These are phyloP conservation scores for Lophochroa leadbeateri DNA, from an alignment of 2,113 vertebrate species.

Conservation along the genomic window DNA sequence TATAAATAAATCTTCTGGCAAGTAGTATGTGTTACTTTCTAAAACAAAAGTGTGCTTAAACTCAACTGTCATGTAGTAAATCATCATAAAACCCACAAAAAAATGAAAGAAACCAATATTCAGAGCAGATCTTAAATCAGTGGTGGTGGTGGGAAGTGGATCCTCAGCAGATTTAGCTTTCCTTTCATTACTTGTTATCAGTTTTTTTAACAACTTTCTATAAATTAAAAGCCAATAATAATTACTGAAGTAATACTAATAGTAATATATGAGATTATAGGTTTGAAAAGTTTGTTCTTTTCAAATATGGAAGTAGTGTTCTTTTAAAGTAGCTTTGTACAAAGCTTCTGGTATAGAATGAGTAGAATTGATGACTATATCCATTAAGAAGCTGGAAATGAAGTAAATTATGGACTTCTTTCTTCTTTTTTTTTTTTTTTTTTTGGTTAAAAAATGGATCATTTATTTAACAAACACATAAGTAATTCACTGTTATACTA, in stretches of 20 bases:
- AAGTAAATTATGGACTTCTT: background rate
- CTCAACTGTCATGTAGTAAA: background rate
- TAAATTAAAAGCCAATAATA: background rate
- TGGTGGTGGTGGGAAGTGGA: background rate
- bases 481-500: background rate
- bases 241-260: background rate
- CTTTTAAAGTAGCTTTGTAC: background rate
- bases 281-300: background rate
- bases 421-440: no score
- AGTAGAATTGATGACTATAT: background rate
- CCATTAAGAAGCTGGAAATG: background rate
- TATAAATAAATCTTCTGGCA: slow-evolving; percentile 60
- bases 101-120: background rate
- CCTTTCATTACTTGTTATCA: background rate
- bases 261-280: background rate
- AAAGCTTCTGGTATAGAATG: background rate
- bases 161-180: background rate
- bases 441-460: background rate
- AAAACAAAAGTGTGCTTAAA: background rate
- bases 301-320: background rate
- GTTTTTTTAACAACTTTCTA: background rate
- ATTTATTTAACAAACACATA: background rate
- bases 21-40: slow-evolving; percentile 19
- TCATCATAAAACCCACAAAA: background rate
- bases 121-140: background rate